These are phyloP conservation scores for Vidua chalybeata DNA, from an alignment of 2,113 vertebrate genomes.

Conservation along the genomic window DNA sequence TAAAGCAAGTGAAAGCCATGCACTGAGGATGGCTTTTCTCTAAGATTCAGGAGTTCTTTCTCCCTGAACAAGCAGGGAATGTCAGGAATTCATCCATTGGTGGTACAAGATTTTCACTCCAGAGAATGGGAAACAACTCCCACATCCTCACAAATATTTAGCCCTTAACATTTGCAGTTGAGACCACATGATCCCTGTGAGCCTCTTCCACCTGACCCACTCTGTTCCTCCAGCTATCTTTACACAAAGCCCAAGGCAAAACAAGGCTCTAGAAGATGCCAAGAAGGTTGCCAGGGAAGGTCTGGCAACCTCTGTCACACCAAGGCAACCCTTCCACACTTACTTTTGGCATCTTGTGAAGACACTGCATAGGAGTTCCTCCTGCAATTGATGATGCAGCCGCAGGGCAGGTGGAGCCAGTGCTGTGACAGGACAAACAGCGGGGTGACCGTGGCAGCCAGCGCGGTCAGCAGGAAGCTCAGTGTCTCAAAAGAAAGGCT, in stretches of 20 bases:
- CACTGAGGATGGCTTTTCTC: neutral
- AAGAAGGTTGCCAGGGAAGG: neutral
- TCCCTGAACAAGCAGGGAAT: neutral
- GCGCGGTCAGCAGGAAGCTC: constrained; percentile 89
- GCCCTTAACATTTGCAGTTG: neutral
- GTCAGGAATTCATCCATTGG: neutral
- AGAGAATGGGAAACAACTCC: neutral
- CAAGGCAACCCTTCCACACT: neutral
- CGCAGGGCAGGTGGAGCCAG: constrained; percentile 94
- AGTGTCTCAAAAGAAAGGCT: constrained; percentile 83
- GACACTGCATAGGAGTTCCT: constrained; percentile 39
- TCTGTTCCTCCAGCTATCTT: neutral
- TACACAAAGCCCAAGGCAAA: neutral
- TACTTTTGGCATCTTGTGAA: constrained; percentile 71
- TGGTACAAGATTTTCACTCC: neutral
- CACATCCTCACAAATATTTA: neutral
- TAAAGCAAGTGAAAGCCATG: neutral
- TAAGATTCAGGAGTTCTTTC: neutral
- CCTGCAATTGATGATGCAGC: constrained; percentile 94
- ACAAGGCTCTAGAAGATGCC: neutral
- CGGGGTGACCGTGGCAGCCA: constrained; percentile 86
- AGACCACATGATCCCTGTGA: neutral
- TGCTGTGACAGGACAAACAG: constrained; percentile 90
- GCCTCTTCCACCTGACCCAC: neutral
- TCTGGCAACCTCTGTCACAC: neutral